These are phyloP conservation scores for Schizopygopsis pylzovi DNA, from an alignment of 2,797 vertebrate species.

Conservation along the genomic window DNA sequence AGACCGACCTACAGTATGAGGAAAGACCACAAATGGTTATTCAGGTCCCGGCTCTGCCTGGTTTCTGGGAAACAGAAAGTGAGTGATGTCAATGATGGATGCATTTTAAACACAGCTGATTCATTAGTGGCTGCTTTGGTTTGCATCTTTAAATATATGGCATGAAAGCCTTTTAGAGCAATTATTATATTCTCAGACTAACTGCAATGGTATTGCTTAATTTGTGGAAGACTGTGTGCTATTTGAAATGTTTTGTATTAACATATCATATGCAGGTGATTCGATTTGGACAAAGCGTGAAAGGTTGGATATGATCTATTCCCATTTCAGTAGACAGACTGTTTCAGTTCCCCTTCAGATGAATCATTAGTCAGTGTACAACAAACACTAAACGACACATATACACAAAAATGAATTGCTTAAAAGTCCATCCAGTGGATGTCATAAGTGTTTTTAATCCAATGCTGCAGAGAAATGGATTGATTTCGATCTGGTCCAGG, in stretches of 20 bases:
- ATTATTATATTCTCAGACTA: not conserved
- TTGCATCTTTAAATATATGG: conserved; percentile 38
- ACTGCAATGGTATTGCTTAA: not conserved
- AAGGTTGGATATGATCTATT: not conserved
- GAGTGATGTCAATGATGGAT: conserved; percentile 51
- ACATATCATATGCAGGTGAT: not conserved
- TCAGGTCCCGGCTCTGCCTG: conserved; percentile 51
- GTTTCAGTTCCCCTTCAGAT: not conserved
- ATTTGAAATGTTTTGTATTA: not conserved
- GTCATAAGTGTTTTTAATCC: conserved; percentile 19
- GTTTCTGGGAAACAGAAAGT: conserved; percentile 59
- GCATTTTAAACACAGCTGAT: conserved; percentile 55
- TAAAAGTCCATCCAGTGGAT: conserved; percentile 3
- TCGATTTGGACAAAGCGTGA: not conserved
- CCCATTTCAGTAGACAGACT: too few relatives aligned
- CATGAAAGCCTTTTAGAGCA: not conserved
- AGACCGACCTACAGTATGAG: too few relatives aligned
- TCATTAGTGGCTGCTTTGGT: conserved; percentile 47
- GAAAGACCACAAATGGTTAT: conserved; percentile 59
- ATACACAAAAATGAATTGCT: not conserved
- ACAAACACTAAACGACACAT: not conserved
- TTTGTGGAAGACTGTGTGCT: too few relatives aligned
- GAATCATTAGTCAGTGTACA: not conserved
- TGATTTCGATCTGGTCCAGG: conserved; percentile 77
- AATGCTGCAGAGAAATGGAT: conserved; percentile 50